Evolutionary conservation across 2,797 vertebrate species (phyloP).

Genomic region (Valencia hispanica): DNA sequence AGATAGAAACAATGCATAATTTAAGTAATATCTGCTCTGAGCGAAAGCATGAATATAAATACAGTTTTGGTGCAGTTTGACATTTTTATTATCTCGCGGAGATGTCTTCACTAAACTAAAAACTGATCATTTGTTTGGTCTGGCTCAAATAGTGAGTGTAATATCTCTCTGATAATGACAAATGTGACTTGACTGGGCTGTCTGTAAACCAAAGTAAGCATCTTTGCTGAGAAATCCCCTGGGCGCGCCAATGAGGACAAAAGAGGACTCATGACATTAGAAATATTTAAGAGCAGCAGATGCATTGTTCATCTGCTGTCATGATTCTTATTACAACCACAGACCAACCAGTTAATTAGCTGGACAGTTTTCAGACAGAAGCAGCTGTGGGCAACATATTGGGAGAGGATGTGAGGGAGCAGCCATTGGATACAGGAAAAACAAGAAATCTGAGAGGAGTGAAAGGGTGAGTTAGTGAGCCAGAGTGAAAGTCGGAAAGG

Average conservation of each 20-base stretch:
- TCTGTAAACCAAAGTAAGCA: slow-evolving; percentile 48
- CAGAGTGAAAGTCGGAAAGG: slow-evolving; percentile 36
- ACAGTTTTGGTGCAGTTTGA: neutral
- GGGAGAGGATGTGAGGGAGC: slow-evolving; percentile 63
- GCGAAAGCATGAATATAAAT: neutral
- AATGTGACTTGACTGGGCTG: slow-evolving; percentile 21
- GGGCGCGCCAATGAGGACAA: slow-evolving; percentile 32
- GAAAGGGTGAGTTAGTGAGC: slow-evolving; percentile 40
- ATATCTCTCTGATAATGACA: slow-evolving; percentile 1
- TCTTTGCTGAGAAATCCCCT: slow-evolving; percentile 41
- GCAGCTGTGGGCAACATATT: slow-evolving; percentile 80
- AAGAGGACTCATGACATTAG: slow-evolving; percentile 58
- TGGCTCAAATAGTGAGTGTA: neutral
- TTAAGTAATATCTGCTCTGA: neutral
- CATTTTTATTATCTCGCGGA: neutral
- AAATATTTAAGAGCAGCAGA: slow-evolving; percentile 73
- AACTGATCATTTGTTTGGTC: neutral
- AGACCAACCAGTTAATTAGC: slow-evolving; percentile 77
- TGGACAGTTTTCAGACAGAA: slow-evolving; percentile 77
- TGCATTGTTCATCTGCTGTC: slow-evolving; percentile 77
- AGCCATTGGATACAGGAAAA: slow-evolving; percentile 47
- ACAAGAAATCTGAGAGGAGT: slow-evolving; percentile 52
- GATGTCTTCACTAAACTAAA: slow-evolving; percentile 9
- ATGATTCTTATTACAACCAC: slow-evolving; percentile 69
- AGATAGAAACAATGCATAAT: neutral